These are phyloP conservation scores for Ageneiosus marmoratus DNA, from an alignment of 2,113 vertebrate genomes.

Conservation along the genomic window DNA sequence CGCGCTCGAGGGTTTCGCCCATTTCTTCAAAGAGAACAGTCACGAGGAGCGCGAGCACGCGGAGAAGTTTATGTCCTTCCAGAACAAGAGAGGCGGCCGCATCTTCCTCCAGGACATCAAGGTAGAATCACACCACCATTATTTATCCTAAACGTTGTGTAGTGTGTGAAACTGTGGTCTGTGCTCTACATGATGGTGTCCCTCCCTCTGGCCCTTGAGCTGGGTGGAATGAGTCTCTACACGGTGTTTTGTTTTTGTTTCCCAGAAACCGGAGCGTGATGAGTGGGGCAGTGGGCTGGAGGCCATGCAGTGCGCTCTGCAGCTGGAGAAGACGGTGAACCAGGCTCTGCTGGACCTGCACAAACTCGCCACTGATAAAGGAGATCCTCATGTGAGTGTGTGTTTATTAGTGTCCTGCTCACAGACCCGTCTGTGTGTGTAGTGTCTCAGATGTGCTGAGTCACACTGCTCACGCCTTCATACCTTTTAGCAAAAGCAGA, in stretches of 20 bases:
- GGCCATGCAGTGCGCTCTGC: constrained; percentile 78
- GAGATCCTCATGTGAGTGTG: constrained; percentile 78
- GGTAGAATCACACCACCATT: constrained; percentile 56
- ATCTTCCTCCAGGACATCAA: constrained; percentile 80
- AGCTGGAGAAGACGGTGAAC: constrained; percentile 83
- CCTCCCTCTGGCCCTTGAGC: no score
- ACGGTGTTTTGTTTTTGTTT: neutral
- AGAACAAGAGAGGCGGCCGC: constrained; percentile 82
- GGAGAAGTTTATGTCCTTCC: constrained; percentile 77
- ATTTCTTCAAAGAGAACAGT: constrained; percentile 81
- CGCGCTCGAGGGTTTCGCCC: constrained; percentile 78
- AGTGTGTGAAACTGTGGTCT: no score
- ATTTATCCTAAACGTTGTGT: no score
- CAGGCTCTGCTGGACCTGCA: constrained; percentile 83
- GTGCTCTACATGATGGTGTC: neutral
- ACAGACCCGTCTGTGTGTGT: neutral
- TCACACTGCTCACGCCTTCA: neutral
- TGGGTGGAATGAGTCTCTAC: neutral
- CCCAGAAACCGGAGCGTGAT: constrained; percentile 74
- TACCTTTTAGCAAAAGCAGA: neutral
- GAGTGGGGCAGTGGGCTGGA: constrained; percentile 79
- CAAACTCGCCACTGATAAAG: constrained; percentile 67
- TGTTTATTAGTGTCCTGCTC: neutral
- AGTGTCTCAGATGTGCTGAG: neutral
- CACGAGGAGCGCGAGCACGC: constrained; percentile 79